Percentiles rank a stretch among this genome's conserved stretches.
Evolutionary conservation across 2,888 invertebrate species (phyloP).

Genomic region (Callinectes sapidus): DNA sequence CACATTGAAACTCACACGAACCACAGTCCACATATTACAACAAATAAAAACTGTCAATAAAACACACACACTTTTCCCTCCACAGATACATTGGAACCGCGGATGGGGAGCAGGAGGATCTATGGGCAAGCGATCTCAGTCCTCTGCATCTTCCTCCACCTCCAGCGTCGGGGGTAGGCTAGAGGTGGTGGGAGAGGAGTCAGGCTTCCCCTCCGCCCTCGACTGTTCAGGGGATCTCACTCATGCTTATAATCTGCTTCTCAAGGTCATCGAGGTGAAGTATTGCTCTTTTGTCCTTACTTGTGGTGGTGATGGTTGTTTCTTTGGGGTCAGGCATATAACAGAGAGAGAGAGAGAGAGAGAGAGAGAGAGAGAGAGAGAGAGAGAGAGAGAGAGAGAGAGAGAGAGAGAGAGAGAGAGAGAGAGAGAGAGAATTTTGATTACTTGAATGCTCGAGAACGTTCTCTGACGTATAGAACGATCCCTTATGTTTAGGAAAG

Average conservation of each 20-base stretch:
- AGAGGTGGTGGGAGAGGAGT: conserved; percentile 11
- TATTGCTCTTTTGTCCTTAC: background rate
- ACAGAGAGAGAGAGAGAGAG: background rate
- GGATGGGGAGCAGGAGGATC: conserved; percentile 72
- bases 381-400: background rate
- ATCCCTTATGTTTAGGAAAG: no score
- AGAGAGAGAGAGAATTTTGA: no score
- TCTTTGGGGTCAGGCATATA: no score
- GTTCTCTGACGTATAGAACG: no score
- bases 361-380: background rate
- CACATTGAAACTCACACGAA: no score
- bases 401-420: background rate
- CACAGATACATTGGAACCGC: conserved; percentile 72
- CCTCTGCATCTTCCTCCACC: background rate
- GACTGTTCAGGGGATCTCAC: conserved; percentile 43
- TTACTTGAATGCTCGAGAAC: no score
- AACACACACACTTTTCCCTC: background rate
- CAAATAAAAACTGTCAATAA: no score
- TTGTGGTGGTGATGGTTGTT: background rate
- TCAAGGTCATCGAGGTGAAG: conserved; percentile 52
- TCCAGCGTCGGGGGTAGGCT: background rate
- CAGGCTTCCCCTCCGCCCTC: background rate
- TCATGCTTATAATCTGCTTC: conserved; percentile 39
- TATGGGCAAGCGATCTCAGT: conserved; percentile 64
- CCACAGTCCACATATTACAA: no score